Evolutionary conservation across 1,140 invertebrate species (phyloP), one percentile per base, ranked within the genome.

Genomic region (Drosophila funebris): DNA sequence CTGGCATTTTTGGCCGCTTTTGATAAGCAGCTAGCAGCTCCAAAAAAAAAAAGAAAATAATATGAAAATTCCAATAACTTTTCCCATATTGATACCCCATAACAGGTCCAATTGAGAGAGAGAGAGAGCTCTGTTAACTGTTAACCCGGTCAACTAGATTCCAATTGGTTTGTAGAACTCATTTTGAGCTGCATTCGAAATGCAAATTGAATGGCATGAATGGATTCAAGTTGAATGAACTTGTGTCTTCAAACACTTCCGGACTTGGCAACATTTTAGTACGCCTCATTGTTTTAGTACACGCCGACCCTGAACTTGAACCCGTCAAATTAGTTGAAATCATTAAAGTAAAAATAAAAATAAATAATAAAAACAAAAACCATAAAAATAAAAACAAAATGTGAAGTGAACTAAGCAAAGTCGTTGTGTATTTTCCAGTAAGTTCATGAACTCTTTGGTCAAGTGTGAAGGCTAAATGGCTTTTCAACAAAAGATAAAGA

Each of bases 391-490:
- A 41, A 44, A 62, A 75, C 69, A 83, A 83, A 76, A 85, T 70
- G 60, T 80, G 60, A 84, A 81, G 29, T 60, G 33, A 78, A 74
- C 43, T 57, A 83, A 76, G 54, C 16, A 39, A 41, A 52, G 50
- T 41, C 13, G 56, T 18, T 29, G 31, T 48, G 27, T 41, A 27
- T 43, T 72, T 71, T 72, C 57, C 81, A 70, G 53, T 33, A 56
- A 57, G 81, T 85, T 84, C 83, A 53, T 67, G 83, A 87, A 82
- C 82, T 87, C 74, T 87, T 68, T 68, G 82, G 82, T 76, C 82
- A 88, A 62, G 83, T 87, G 83, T 87, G 82, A 87, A 87, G 82
- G 82, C 78, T 58, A 78, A 82, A 87, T 78, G 39, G 52, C 16
- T 64, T 73, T 73, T 67, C 69, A 71, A 33, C 60, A 48, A 50